Evolutionary conservation across 2,797 vertebrate species (phyloP).

Genomic region (Philypnodon macrostomus): DNA sequence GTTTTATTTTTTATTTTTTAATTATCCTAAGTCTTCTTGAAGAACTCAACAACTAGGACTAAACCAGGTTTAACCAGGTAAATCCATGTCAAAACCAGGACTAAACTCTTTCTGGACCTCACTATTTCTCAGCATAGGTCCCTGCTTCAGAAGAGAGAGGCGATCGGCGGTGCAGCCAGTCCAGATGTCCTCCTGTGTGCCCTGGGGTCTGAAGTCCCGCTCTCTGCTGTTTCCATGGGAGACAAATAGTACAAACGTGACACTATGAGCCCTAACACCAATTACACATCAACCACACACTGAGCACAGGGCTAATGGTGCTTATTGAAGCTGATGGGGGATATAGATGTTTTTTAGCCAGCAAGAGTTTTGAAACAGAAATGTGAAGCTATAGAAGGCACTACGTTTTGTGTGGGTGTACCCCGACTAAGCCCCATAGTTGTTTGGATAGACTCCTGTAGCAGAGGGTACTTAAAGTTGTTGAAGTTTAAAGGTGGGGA

Average conservation of each 20-base stretch:
- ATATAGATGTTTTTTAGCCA: conserved; percentile 8
- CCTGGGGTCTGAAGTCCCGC: conserved; percentile 52
- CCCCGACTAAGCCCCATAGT: too few species aligned
- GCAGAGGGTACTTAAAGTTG: too few species aligned
- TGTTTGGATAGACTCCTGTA: neutral
- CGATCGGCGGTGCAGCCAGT: conserved; percentile 24
- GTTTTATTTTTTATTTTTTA: too few species aligned
- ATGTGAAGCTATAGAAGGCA: neutral
- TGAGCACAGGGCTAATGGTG: conserved; percentile 12
- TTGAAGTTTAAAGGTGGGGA: neutral
- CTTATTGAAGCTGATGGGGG: conserved; percentile 24
- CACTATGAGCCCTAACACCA: conserved; percentile 47
- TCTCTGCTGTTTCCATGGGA: conserved; percentile 62
- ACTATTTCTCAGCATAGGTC: too few species aligned
- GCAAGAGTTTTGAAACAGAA: conserved; percentile 17
- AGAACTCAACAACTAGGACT: too few species aligned
- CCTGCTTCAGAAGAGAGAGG: conserved; percentile 1
- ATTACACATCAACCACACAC: conserved; percentile 5
- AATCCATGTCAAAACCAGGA: too few species aligned
- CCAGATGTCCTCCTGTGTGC: conserved; percentile 69
- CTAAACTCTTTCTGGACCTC: too few species aligned
- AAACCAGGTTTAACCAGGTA: too few species aligned
- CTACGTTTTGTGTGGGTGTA: too few species aligned
- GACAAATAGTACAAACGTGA: conserved; percentile 71
- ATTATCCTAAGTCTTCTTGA: too few species aligned